These are phyloP conservation scores for Agriopis marginaria DNA, from an alignment of 2,888 invertebrate species.

Conservation along the genomic window DNA sequence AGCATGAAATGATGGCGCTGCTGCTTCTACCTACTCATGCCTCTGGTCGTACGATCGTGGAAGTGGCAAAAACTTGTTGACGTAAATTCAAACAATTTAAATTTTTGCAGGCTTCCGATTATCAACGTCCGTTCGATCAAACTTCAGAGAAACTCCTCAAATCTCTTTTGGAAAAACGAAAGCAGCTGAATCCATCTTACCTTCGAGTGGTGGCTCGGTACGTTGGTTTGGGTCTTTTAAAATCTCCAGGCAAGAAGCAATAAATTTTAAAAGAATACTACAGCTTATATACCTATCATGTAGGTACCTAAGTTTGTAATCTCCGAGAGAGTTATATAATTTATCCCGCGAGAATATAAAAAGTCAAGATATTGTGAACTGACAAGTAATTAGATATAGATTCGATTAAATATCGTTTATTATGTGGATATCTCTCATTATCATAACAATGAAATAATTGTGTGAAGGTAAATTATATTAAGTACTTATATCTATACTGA, in stretches of 20 bases:
- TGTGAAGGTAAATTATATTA: not conserved
- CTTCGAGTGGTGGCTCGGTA: conserved; percentile 82
- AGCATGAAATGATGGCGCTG: too few relatives aligned
- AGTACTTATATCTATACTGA: too few relatives aligned
- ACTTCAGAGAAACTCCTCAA: conserved; percentile 69
- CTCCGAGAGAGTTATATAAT: not conserved
- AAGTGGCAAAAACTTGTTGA: too few relatives aligned
- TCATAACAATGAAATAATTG: not conserved
- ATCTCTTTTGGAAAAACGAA: conserved; percentile 71
- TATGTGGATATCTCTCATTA: not conserved
- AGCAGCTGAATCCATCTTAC: conserved; percentile 76
- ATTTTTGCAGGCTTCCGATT: conserved; percentile 72
- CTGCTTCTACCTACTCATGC: too few relatives aligned
- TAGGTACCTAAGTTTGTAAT: not conserved
- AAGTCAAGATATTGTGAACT: not conserved
- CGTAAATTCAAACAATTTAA: not conserved
- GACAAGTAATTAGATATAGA: not conserved
- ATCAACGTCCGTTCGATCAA: conserved; percentile 73
- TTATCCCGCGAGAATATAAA: not conserved
- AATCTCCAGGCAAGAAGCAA: conserved; percentile 52
- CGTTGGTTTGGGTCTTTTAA: conserved; percentile 75
- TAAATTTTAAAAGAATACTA: not conserved
- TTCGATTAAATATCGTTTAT: not conserved
- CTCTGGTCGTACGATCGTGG: too few relatives aligned
- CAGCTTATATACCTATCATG: not conserved